Conservation (phyloP, 2,888 invertebrate species). For the Cephus pygmeus region DNA sequence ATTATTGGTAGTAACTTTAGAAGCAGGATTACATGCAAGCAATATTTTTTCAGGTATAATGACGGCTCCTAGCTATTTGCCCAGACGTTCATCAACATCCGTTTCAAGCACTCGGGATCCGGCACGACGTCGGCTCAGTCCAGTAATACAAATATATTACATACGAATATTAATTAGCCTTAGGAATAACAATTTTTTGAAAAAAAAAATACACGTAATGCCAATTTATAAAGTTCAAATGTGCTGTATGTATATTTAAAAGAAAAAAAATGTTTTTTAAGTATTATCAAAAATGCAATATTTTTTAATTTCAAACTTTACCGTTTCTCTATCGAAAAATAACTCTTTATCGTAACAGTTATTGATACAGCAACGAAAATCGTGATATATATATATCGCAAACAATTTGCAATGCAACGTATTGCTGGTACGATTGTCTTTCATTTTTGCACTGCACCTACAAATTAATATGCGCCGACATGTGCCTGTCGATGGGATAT, state of each 20-base stretch:
- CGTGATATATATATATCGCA: slow-evolving; percentile 10
- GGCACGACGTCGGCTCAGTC: neutral
- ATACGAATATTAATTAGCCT: neutral
- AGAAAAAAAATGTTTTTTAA: too few relatives aligned
- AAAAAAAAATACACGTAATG: neutral
- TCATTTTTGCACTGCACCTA: slow-evolving; percentile 26
- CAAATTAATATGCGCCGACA: slow-evolving; percentile 35
- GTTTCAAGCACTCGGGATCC: neutral
- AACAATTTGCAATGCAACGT: slow-evolving; percentile 22
- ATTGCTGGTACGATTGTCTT: slow-evolving; percentile 27
- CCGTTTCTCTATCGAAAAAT: slow-evolving; percentile 25
- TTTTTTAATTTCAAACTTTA: slow-evolving; percentile 15
- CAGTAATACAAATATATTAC: neutral
- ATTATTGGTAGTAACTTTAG: neutral
- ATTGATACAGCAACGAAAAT: neutral
- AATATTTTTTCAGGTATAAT: neutral
- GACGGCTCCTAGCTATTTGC: neutral
- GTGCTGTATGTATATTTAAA: too few relatives aligned
- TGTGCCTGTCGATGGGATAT: slow-evolving; percentile 7
- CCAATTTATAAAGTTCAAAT: too few relatives aligned
- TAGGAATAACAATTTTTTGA: neutral
- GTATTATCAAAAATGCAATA: neutral
- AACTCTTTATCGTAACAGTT: slow-evolving; percentile 12
- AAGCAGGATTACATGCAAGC: neutral
- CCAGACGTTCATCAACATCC: neutral